phyloP scores from a whole-genome alignment of 2,113 vertebrate genomes.

The Ginglymostoma cirratum region DNA sequence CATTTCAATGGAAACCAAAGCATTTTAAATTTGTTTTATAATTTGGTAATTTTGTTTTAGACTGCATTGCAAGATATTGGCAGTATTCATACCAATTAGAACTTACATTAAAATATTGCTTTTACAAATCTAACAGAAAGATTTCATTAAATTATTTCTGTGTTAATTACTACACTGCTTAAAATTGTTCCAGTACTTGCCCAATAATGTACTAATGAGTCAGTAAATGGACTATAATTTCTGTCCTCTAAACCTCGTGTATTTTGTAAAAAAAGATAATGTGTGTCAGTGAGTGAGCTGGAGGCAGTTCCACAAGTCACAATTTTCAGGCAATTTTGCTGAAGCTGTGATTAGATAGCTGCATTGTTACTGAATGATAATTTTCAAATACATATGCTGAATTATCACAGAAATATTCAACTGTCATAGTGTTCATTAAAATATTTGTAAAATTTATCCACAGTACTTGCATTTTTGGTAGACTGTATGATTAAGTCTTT shows the following conservation, averaged over 20 bases:
- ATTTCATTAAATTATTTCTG: background rate
- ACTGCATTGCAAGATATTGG: background rate
- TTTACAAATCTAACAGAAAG: background rate
- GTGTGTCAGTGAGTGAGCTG: background rate
- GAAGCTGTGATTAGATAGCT: background rate
- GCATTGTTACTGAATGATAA: background rate
- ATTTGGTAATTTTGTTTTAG: background rate
- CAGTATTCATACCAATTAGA: background rate
- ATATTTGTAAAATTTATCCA: background rate
- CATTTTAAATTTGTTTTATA: background rate
- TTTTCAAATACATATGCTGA: background rate
- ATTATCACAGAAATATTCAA: background rate
- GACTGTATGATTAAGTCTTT: background rate
- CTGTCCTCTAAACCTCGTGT: background rate
- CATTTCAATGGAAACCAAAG: background rate
- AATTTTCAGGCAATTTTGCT: background rate
- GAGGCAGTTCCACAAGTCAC: background rate
- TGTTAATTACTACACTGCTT: background rate
- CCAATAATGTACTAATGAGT: background rate
- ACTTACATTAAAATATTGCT: background rate
- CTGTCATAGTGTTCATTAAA: background rate
- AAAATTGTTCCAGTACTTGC: background rate
- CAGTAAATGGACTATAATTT: background rate
- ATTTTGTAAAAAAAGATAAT: background rate
- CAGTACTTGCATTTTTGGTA: background rate